Conservation (phyloP, 2,113 vertebrate species). For the Pseudorasbora parva region DNA sequence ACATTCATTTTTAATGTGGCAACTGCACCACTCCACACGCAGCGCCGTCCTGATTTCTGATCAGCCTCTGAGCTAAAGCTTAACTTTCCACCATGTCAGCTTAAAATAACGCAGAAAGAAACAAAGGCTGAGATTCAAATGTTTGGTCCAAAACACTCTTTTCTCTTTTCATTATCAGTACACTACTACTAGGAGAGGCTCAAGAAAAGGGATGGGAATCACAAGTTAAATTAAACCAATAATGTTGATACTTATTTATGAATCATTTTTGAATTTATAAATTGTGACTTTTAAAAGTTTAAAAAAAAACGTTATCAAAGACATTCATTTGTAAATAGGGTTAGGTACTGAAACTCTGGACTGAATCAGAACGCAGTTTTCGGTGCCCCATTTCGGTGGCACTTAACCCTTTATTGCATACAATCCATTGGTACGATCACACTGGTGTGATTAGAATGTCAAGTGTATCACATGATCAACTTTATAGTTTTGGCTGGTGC, state of each 20-base stretch:
- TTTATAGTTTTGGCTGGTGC: too few relatives aligned
- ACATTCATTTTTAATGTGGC: conserved; percentile 51
- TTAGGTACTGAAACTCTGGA: too few relatives aligned
- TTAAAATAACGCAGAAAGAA: conserved; percentile 16
- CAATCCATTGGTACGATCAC: too few relatives aligned
- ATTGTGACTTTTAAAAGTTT: too few relatives aligned
- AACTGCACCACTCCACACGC: conserved; percentile 5
- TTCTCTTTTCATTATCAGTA: background rate
- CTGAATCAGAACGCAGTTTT: too few relatives aligned
- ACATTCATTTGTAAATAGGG: background rate
- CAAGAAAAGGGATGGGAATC: background rate
- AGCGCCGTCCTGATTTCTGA: conserved; percentile 24
- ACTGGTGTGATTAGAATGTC: too few relatives aligned
- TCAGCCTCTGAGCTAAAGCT: conserved; percentile 18
- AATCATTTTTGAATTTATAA: too few relatives aligned
- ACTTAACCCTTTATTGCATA: too few relatives aligned
- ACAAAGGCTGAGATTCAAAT: background rate
- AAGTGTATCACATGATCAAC: too few relatives aligned
- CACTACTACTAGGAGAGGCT: background rate
- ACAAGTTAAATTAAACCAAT: background rate
- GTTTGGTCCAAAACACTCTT: background rate
- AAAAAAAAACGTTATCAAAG: background rate
- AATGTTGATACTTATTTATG: too few relatives aligned
- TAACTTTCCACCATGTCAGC: conserved; percentile 7
- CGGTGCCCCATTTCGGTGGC: too few relatives aligned